Percentiles rank a stretch among this genome's conserved stretches.
Conservation (phyloP, 2,888 invertebrate species). For the Nebria salina region DNA sequence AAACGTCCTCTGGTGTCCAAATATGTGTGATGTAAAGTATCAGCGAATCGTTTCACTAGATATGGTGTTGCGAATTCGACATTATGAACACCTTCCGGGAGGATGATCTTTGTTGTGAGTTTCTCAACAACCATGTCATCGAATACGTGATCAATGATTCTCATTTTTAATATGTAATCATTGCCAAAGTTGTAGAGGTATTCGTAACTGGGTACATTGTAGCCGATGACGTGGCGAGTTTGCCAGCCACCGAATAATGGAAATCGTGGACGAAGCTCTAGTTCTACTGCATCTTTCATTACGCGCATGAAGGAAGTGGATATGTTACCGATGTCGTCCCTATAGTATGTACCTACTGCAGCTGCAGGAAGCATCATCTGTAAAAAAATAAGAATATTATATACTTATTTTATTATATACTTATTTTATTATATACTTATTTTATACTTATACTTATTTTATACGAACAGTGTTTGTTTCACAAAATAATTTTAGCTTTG, state of each 20-base stretch:
- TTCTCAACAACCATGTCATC: conserved; percentile 97
- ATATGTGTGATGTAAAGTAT: conserved; percentile 89
- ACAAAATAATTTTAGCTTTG: no score
- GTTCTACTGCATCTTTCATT: conserved; percentile 90
- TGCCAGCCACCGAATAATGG: conserved; percentile 99
- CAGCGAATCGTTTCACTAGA: conserved; percentile 75
- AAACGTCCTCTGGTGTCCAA: conserved; percentile 94
- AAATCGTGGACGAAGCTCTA: conserved; percentile 94
- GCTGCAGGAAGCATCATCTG: conserved; percentile 81
- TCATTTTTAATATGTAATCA: conserved; percentile 85
- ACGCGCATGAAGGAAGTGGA: conserved; percentile 94
- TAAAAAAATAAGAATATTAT: not conserved
- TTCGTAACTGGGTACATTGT: conserved; percentile 97
- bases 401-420: no score
- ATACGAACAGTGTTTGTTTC: no score
- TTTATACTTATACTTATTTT: no score
- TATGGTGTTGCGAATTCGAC: conserved; percentile 86
- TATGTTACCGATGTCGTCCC: conserved; percentile 98
- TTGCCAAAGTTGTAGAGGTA: conserved; percentile 83
- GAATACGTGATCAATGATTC: conserved; percentile 95
- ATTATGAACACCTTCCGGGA: conserved; percentile 91
- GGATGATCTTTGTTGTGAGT: conserved; percentile 84
- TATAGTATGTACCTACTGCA: conserved; percentile 95
- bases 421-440: no score
- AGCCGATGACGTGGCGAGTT: conserved; percentile 95